These are phyloP conservation scores for Thalpophila matura DNA, from an alignment of 2,888 invertebrate genomes.

Conservation along the genomic window DNA sequence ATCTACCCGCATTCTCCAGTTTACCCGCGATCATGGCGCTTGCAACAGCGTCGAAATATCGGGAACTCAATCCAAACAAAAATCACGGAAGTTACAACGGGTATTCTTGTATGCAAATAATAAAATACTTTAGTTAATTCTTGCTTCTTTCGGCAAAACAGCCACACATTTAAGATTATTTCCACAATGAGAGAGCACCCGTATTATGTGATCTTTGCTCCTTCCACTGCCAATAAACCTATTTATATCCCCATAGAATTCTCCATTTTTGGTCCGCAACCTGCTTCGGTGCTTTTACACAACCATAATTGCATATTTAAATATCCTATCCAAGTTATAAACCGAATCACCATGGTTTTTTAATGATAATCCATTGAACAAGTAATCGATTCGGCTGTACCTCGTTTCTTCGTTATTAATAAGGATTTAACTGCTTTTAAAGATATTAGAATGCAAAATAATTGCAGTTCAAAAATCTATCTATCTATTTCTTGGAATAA, in stretches of 20 bases:
- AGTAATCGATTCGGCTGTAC: not conserved
- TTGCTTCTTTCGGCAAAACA: not conserved
- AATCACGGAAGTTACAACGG: too few species aligned
- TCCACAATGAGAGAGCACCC: slow-evolving; percentile 7
- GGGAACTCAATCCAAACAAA: too few species aligned
- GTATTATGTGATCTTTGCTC: slow-evolving; percentile 32
- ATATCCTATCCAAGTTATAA: slow-evolving; percentile 10
- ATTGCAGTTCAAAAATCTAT: slow-evolving; percentile 5
- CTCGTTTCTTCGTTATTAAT: slow-evolving; percentile 6
- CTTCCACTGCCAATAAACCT: slow-evolving; percentile 28
- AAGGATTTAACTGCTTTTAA: slow-evolving; percentile 7
- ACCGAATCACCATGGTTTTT: slow-evolving; percentile 22
- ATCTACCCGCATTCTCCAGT: too few species aligned
- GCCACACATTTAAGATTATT: slow-evolving; percentile 11
- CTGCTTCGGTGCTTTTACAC: slow-evolving; percentile 23
- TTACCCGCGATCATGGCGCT: too few species aligned
- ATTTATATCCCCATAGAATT: slow-evolving; percentile 50
- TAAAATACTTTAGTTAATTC: not conserved
- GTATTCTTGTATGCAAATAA: too few species aligned
- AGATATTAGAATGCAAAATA: slow-evolving; percentile 19
- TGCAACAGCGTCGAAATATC: too few species aligned
- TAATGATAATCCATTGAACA: slow-evolving; percentile 34
- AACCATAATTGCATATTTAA: slow-evolving; percentile 38
- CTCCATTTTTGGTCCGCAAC: slow-evolving; percentile 20
- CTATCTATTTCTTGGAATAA: not conserved